Base-by-base conservation (phyloP, 2,888 invertebrate genomes). In the Mesorhabditis belari region DNA sequence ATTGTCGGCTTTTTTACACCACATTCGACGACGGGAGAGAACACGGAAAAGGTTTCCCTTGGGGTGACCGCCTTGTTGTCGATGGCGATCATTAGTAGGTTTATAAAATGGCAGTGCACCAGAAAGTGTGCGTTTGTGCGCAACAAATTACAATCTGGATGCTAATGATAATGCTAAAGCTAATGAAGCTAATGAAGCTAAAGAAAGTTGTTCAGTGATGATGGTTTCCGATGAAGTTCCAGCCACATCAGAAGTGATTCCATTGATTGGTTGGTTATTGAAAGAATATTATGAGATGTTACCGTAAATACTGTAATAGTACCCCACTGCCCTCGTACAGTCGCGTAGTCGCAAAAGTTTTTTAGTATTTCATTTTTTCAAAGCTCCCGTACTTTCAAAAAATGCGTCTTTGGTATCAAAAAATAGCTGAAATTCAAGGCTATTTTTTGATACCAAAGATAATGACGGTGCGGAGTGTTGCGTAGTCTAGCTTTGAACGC, bases 1-100 rank as follows among this genome's bases (percentile, higher is more conserved):
- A 77, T 79, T 55, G 76, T 79, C 54, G 79, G 79, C 24, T 79
- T 79, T 64, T 79, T 79, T 67, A 77, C 78, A 0, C 79, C 79
- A 3, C 77, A 79, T 58, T 77, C 77, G 4, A 75, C 77, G 0
- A 79, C 79, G 0, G 79, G 79, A 26, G 79, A 79, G 53, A 79
- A 79, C 62, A 79, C 79, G 9, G 79, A 79, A 53, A 79, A 79
- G 63, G 77, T 77, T 5, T 74, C 74, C 5, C 64, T 78, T 23
- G 78, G 78, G n/a, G 78, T 78, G 25, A 79, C 77, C 25, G 79
- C 79, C 0, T 64, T 79, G 29, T 64, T 79, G 25, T 78, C 79
- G 4, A 76, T 77, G 73, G 76, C 76, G 17, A 77, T 79, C 26
- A 79, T 79, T 9, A 74, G 75, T 70, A 21, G 66, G 67, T 66